These are phyloP conservation scores for Pseudoatta argentina DNA, from an alignment of 1,140 invertebrate genomes.

Conservation along the genomic window DNA sequence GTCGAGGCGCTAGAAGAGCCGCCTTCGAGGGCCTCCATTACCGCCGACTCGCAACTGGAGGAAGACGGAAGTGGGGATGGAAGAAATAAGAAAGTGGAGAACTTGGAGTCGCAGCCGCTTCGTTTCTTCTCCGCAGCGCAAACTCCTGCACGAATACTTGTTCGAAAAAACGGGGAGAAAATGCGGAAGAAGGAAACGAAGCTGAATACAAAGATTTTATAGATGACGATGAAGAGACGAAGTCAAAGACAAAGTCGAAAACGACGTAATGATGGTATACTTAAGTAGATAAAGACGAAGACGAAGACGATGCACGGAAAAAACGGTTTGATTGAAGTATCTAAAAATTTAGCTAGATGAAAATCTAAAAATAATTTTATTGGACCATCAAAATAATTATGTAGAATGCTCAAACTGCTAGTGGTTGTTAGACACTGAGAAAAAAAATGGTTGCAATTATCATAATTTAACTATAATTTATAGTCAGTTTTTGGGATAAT, in stretches of 20 bases:
- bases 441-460: no score
- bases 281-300: background rate
- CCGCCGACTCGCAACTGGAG: slow-evolving; percentile 76
- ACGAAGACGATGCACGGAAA: background rate
- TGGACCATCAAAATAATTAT: no score
- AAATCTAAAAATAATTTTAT: no score
- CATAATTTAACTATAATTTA: no score
- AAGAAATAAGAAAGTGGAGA: slow-evolving; percentile 63
- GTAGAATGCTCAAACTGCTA: no score
- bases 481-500: no score
- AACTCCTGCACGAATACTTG: slow-evolving; percentile 57
- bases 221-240: background rate
- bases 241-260: background rate
- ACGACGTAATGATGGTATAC: background rate
- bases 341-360: no score
- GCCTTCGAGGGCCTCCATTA: slow-evolving; percentile 83
- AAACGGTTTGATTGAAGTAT: no score
- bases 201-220: background rate
- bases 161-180: background rate
- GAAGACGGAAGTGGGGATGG: slow-evolving; percentile 63
- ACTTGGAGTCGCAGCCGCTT: slow-evolving; percentile 34
- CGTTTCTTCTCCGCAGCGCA: slow-evolving; percentile 54
- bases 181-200: slow-evolving; percentile 10
- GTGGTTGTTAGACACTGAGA: no score
- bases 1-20: slow-evolving; percentile 79